These are phyloP conservation scores for Glaucopsyche alexis DNA, from an alignment of 2,888 invertebrate genomes.

Conservation along the genomic window DNA sequence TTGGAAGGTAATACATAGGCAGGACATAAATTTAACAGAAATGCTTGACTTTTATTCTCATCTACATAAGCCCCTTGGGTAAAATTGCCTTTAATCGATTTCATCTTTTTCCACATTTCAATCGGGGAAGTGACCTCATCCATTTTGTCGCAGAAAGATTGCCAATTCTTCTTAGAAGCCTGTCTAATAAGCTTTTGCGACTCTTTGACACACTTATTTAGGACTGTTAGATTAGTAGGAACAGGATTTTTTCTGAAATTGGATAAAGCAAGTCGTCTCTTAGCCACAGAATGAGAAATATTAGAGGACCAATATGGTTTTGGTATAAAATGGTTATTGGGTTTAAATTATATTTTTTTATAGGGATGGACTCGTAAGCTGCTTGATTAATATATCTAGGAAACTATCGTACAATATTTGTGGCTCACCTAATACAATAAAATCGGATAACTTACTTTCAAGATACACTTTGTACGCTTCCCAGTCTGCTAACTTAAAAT, in stretches of 20 bases:
- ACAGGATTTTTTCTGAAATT: constrained; percentile 2
- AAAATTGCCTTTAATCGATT: neutral
- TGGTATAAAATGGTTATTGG: neutral
- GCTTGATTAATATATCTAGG: neutral
- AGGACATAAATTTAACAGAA: neutral
- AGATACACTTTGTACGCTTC: neutral
- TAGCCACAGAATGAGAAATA: neutral
- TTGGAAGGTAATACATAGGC: neutral
- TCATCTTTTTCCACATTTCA: neutral
- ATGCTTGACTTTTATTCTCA: neutral
- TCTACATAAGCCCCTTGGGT: neutral
- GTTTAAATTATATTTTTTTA: neutral
- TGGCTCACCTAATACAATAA: neutral
- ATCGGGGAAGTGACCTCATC: neutral
- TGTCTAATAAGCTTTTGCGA: neutral
- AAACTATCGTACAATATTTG: neutral
- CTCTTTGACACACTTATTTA: constrained; percentile 7
- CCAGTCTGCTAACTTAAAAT: neutral
- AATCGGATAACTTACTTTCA: neutral
- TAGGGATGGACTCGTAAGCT: neutral
- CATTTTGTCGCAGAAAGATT: neutral
- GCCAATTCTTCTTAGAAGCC: neutral
- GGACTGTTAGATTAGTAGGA: neutral
- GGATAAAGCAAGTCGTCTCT: neutral
- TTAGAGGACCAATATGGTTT: neutral